Evolutionary conservation across 2,113 vertebrate species (phyloP).

Genomic region (Triplophysa rosa): DNA sequence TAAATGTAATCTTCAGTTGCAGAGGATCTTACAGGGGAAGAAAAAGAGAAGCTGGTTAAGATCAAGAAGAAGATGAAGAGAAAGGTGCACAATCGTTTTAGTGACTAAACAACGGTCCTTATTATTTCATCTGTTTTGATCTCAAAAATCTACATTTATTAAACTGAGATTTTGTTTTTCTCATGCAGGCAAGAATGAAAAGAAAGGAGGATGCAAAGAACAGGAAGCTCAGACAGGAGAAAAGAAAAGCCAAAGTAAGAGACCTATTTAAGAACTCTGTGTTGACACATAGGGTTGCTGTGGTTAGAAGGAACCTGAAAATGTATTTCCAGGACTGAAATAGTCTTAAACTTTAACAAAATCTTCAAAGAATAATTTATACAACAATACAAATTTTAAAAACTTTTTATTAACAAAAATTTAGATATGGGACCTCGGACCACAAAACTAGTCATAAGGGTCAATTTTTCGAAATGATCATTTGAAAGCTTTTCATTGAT

Average conservation of each 20-base stretch:
- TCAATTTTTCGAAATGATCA: no score
- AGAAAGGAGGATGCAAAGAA: conserved; percentile 84
- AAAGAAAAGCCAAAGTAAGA: conserved; percentile 83
- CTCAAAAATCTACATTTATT: not conserved
- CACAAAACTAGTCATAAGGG: no score
- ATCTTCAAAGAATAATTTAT: no score
- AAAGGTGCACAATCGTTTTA: conserved; percentile 74
- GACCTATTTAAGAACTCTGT: not conserved
- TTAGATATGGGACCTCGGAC: no score
- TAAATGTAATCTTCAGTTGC: not conserved
- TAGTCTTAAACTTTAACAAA: no score
- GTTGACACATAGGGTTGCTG: no score
- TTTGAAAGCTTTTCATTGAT: no score
- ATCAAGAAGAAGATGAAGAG: conserved; percentile 93
- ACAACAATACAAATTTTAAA: no score
- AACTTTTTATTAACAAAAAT: no score
- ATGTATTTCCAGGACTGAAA: no score
- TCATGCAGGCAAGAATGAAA: conserved; percentile 84
- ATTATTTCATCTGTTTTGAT: not conserved
- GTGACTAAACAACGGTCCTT: not conserved
- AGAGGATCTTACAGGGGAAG: conserved; percentile 90
- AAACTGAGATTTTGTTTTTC: conserved; percentile 31
- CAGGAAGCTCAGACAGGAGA: conserved; percentile 79
- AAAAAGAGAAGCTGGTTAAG: conserved; percentile 87
- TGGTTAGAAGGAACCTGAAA: no score